Evolutionary conservation across 2,797 vertebrate species (phyloP), one percentile per base, ranked within the genome.

Genomic region (Tenualosa ilisha): DNA sequence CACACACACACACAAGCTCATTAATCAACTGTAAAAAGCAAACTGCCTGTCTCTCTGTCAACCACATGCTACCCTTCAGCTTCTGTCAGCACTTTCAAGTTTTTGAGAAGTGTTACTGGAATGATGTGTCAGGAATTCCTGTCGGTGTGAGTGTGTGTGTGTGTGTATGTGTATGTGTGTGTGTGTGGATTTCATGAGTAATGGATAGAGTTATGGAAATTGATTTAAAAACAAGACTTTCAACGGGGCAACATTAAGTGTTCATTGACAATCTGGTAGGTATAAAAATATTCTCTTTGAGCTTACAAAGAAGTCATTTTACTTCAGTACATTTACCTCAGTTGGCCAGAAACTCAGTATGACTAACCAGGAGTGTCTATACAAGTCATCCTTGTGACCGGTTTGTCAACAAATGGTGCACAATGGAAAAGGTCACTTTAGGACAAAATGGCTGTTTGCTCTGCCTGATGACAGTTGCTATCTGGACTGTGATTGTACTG

Each of bases 351-450:
- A 15, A 46, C 40, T 79, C 40, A 20, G 40, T 20, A 3, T 22
- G 17, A 43, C 72, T 79, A 20, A 20, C 72, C 72, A 79, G 37
- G 37, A 79, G 37, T 79, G 15, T 20, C 17, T 79, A 79, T 40
- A 22, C 17, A 46, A 15, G 40, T 79, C 72, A 79, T 3, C 1
- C 40, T 22, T n/a, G 40, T 6, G 6, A 79, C 72, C 40, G 72
- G 72, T 22, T 79, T 43, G 40, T 22, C 72, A 79, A 46, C 72
- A 46, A 79, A 79, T 8, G 72, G 2, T 22, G 72, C 72, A 79
- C 72, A 79, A 79, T 43, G 40, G 72, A 9, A 79, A 40, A 46
- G 72, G 40, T 79, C 22, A 79, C 72, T 79, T 6, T 46, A 79
- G 72, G 72, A 17, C 40, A 79, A 46, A 46, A 5, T 15, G 72